Evolutionary conservation across 2,888 invertebrate genomes (phyloP), one percentile per base, ranked within the genome.

Genomic region (Portevinia maculata): DNA sequence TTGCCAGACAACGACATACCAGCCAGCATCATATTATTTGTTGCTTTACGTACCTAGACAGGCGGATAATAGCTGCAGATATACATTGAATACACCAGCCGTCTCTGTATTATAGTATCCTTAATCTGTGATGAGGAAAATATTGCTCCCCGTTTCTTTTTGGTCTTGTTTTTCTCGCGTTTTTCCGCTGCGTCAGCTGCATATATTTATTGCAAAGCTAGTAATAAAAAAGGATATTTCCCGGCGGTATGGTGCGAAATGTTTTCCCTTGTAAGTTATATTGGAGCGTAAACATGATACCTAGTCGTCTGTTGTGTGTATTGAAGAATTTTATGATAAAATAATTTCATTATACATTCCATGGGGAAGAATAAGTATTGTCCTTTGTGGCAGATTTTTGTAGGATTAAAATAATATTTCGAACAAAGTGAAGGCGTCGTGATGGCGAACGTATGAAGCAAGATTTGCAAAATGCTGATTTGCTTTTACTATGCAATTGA

Each of bases 131-230:
- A 79, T 62, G 67, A 73, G 53, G 13, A 60, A 67, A 74, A 69
- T 74, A 65, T 55, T 74, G 41, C 67, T 73, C 60, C 21, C 2
- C 5, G n/a, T 7, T 39, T n/a, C 13, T 6, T 7, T 7, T 39
- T 37, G 37, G 15, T 17, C 8, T 17, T 44, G 17, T 44, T 62
- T 50, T 53, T 11, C 46, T 50, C 52, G n/a, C 17, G 52, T 60
- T 73, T 73, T 79, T 53, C 30, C 41, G 74, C 62, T 67, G 79
- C 74, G 71, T 78, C 79, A 62, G 74, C 74, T 79, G 79, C 79
- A 79, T 79, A 79, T 67, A 62, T 79, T 79, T 74, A 79, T 79
- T 79, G 67, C 67, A 60, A 52, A 53, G 48, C 59, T 11, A 74
- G 74, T 69, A 48, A 74, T 74, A 74, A 24, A 79, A 79, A 64